A percentile compares a stretch with the other conserved stretches of the same genome.
phyloP scores from a whole-genome alignment of 2,797 vertebrate genomes.

The Graptemys geographica region DNA sequence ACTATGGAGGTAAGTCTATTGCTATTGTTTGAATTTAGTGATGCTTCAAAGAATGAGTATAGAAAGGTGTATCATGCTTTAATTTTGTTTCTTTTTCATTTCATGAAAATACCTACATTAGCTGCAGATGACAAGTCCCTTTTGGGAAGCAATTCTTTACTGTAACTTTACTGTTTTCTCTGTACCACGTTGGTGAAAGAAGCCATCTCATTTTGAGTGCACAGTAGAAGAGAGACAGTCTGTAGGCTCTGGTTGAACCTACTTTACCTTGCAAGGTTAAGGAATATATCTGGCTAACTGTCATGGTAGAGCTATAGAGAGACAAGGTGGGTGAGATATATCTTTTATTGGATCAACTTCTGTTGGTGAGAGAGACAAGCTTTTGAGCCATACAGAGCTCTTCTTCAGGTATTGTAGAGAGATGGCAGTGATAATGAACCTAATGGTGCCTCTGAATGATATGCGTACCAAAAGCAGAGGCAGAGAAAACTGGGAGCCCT shows the following conservation, averaged over 20 bases:
- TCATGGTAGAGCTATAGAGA: not conserved
- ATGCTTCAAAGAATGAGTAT: not conserved
- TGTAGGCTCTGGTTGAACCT: not conserved
- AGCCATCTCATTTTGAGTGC: not conserved
- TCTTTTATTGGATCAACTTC: not conserved
- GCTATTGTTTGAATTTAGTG: not conserved
- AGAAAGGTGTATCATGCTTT: not conserved
- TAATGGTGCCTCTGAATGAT: not conserved
- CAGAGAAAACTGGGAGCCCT: not conserved
- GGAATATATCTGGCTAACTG: not conserved
- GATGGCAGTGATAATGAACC: not conserved
- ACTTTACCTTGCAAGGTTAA: not conserved
- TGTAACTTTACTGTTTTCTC: not conserved
- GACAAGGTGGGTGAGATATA: not conserved
- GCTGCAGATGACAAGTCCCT: not conserved
- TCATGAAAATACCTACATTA: not conserved
- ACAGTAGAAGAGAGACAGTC: not conserved
- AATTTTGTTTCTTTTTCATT: not conserved
- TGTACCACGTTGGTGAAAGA: not conserved
- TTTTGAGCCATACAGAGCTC: not conserved
- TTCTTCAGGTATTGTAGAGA: not conserved
- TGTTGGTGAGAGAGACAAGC: not conserved
- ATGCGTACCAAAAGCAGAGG: not conserved
- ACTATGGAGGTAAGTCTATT: not conserved
- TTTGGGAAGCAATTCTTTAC: not conserved